Evolutionary conservation across 2,888 invertebrate species (phyloP), one percentile per base, ranked within the genome.

Genomic region (Clunio marinus): DNA sequence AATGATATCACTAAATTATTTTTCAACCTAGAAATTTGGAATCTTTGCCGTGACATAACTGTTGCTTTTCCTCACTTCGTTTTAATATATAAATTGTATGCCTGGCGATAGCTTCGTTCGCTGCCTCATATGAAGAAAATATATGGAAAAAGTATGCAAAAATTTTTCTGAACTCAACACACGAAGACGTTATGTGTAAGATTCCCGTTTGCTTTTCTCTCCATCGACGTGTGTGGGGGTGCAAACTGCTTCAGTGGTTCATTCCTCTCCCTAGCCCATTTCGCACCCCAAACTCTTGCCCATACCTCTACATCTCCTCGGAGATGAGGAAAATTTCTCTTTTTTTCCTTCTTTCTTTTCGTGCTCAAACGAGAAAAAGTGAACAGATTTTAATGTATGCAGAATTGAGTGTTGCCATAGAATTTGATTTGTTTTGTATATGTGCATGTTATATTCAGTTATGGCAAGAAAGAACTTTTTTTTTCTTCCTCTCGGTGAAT

Each of bases 361-460:
- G 37, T 60, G 46, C n/a, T n/a, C n/a, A 59, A 59, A 32, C 59
- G 60, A 60, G 35, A 51, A 51, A 51, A 51, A 51, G 51, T 22
- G 22, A 51, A 46, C 24, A 45, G 46, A 45, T 63, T 63, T 63
- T 63, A 63, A 63, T 63, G 63, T 63, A 63, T 63, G 46, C 63
- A 63, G 46, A 63, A 28, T 7, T 60, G n/a, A 25, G 22, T 57
- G 57, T 57, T 57, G 57, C 57, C 57, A 22, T 51, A 8, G 57
- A 24, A 57, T 57, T 24, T 27, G 27, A 51, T 17, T 51, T 51
- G 7, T 51, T 20, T 20, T 51, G 51, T 20, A 27, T 25, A n/a
- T 27, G 25, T n/a, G n/a, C n/a, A n/a, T n/a, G n/a, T n/a, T n/a
- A n/a, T n/a, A n/a, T 13, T n/a, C 13, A 15, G n/a, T 25, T 57